Base-by-base conservation (phyloP, 2,113 vertebrate genomes). In the Mola mola region DNA sequence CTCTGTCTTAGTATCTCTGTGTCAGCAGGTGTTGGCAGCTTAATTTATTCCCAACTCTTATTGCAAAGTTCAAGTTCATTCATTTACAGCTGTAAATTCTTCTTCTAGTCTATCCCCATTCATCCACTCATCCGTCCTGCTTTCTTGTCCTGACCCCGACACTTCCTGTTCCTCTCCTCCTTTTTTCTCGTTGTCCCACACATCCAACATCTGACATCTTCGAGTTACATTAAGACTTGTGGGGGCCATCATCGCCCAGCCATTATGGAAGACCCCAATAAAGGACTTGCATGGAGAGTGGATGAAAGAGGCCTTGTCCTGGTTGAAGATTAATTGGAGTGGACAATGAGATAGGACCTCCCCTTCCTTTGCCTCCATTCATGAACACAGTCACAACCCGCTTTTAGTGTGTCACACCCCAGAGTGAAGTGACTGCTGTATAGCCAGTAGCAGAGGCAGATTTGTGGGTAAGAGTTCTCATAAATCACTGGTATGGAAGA, bases 151-250 rank as follows among this genome's bases (percentile, higher is more conserved):
- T 65, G 81, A 84, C 70, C 75, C 72, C 28, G 5, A 42, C 74
- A 82, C 78, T 84, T 89, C 84, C 88, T 88, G 73, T 84, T 87
- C 76, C 74, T 78, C 72, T 82, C 60, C 41, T 8, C 37, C 3
- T 2, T 46, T 20, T 57, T 59, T 67, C 67, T 72, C 66, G 20
- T 36, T 49, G 15, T 74, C 78, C 84, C 40, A 85, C 79, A 67
- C 57, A 48, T 70, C 53, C 28, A 50, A 86, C 77, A 81, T 80
- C 36, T 82, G 75, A 82, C 78, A 81, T 58, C 28, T 21, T 4
- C 4, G 5, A 65, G 70, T 38, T 66, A 36, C 26, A 52, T 53
- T 69, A 74, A 66, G 49, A 81, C 72, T 75, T 53, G 72, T 34
- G 69, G 72, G 61, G 49, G 16, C 83, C 68, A 62, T 82, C 56